phyloP scores from a whole-genome alignment of 2,888 invertebrate species.

The Calliphora vomitoria region DNA sequence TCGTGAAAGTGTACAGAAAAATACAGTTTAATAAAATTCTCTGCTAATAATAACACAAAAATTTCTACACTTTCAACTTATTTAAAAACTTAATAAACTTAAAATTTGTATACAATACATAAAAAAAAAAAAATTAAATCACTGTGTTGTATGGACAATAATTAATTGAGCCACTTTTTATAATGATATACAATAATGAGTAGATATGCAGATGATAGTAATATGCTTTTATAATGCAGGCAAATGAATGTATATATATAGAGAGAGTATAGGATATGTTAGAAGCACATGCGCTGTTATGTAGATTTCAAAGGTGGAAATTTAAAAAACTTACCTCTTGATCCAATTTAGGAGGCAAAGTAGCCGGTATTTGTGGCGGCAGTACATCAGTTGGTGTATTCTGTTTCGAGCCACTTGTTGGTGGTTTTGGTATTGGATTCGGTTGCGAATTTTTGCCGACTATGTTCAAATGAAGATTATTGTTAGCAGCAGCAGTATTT shows the following conservation, averaged over 20 bases:
- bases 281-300: slow-evolving; percentile 58
- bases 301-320: background rate
- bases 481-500: slow-evolving; percentile 70
- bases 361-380: slow-evolving; percentile 82
- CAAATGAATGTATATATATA: background rate
- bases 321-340: slow-evolving; percentile 85
- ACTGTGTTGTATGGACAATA: background rate
- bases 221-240: slow-evolving; percentile 20
- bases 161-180: background rate
- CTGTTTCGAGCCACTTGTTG: slow-evolving; percentile 82
- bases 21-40: too few species aligned
- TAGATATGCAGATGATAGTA: background rate
- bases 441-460: slow-evolving; percentile 74
- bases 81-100: too few species aligned
- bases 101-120: too few species aligned
- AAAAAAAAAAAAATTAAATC: slow-evolving; percentile 16
- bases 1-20: too few species aligned
- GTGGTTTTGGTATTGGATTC: slow-evolving; percentile 83
- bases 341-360: slow-evolving; percentile 86
- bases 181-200: background rate
- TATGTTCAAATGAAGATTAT: slow-evolving; percentile 77
- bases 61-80: too few species aligned
- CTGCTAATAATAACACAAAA: too few species aligned
- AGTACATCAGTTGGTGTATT: slow-evolving; percentile 86
- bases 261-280: slow-evolving; percentile 29